These are phyloP conservation scores for Conger conger DNA, from an alignment of 2,113 vertebrate species.

Conservation along the genomic window DNA sequence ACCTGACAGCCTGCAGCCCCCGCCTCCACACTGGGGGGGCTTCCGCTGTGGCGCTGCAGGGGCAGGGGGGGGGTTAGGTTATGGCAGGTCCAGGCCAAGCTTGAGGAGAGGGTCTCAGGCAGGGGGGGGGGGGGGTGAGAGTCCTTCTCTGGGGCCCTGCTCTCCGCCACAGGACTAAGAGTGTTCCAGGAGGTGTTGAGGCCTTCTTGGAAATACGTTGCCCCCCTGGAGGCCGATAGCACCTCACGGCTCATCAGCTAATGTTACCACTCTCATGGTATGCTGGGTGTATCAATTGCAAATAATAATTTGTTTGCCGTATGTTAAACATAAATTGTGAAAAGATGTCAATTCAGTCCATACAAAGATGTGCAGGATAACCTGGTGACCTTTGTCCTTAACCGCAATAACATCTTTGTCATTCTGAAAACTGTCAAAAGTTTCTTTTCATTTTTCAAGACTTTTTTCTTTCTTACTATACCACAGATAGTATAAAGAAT, in stretches of 20 bases:
- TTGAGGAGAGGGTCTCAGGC: not conserved
- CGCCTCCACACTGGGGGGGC: not conserved
- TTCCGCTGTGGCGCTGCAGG: not conserved
- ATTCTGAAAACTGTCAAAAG: no score
- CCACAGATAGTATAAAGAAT: no score
- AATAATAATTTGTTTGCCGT: not conserved
- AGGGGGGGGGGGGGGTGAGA: slow-evolving; percentile 37
- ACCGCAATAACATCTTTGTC: no score
- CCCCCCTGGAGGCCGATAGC: not conserved
- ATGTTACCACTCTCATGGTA: not conserved
- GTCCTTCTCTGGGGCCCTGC: slow-evolving; percentile 28
- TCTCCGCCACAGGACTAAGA: slow-evolving; percentile 34
- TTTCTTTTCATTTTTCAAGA: no score
- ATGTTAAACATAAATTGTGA: not conserved
- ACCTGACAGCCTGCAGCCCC: slow-evolving; percentile 27
- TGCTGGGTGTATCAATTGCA: not conserved
- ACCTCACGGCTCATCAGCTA: slow-evolving; percentile 11
- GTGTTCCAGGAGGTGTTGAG: slow-evolving; percentile 3
- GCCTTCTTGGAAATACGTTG: not conserved
- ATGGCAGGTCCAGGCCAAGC: no score
- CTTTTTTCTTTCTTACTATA: no score
- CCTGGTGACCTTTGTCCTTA: no score
- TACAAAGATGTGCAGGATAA: not conserved
- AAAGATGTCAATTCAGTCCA: not conserved
- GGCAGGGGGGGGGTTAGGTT: not conserved